Evolutionary conservation across 2,888 invertebrate genomes (phyloP), one percentile per base, ranked within the genome.

Genomic region (Lampropteryx suffumata): DNA sequence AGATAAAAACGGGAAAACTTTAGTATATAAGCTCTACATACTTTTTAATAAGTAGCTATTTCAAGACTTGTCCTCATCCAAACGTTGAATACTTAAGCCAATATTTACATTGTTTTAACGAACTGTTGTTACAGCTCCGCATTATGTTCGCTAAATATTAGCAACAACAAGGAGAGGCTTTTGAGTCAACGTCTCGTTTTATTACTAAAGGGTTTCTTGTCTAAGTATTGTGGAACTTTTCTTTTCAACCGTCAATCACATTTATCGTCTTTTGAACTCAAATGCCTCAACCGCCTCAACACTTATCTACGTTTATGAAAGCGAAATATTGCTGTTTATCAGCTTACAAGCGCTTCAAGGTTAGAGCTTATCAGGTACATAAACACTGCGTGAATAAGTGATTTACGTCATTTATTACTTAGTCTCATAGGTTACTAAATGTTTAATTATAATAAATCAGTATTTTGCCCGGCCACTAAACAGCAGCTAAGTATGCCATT

Each of bases 191-290:
- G 27, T 48, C 27, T 43, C 32, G 49, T 45, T 48, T 44, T 46
- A 43, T 47, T 49, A 35, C 40, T 42, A 17, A 49, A 42, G 46
- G 37, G 42, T 42, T 37, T 47, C 45, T 37, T 52, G 46, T 42
- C 34, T 47, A 34, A 53, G 40, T 44, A 41, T 27, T 26, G 28
- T 10, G 26, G 39, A 55, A 50, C 41, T 55, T 55, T 55, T 55
- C 52, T 50, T 56, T 56, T 56, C 51, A 56, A 37, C 41, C 42
- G 55, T 51, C 51, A 56, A 52, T 56, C 55, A 49, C 37, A 34
- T 48, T 51, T 51, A 43, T 41, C 48, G 42, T 37, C 34, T 49
- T 52, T 49, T 39, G 44, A 56, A 44, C 53, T 45, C 28, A 11
- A 13, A 28, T 32, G 11, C 51, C 37, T 45, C 51, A 37, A 42